Conservation (phyloP, 2,888 invertebrate genomes). For the Bembecia ichneumoniformis region DNA sequence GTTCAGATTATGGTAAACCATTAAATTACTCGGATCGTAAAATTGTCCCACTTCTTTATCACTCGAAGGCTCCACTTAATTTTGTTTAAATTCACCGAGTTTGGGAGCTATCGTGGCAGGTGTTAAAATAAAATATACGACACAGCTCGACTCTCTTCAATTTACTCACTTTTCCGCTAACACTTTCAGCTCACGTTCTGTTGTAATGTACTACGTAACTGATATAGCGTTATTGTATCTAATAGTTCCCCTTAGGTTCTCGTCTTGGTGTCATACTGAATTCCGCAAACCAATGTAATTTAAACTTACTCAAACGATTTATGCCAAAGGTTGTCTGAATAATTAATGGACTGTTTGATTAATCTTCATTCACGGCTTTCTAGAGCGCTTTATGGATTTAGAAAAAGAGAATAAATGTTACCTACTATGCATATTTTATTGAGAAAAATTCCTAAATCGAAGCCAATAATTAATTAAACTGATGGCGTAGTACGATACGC, state of each 20-base stretch:
- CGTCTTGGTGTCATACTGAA: background rate
- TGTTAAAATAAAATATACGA: slow-evolving; percentile 34
- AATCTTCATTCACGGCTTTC: background rate
- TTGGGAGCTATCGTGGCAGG: slow-evolving; percentile 26
- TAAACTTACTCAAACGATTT: background rate
- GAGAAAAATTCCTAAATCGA: no score
- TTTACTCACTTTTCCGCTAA: slow-evolving; percentile 30
- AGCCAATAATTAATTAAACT: no score
- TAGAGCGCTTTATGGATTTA: background rate
- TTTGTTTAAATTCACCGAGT: slow-evolving; percentile 31
- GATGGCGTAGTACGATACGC: no score
- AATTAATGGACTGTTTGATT: background rate
- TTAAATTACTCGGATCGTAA: slow-evolving; percentile 36
- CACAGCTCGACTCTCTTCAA: slow-evolving; percentile 35
- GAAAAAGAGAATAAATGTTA: no score
- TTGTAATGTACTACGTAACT: slow-evolving; percentile 36
- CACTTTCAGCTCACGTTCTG: slow-evolving; percentile 41
- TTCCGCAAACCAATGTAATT: background rate
- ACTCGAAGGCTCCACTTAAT: slow-evolving; percentile 37
- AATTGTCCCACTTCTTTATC: slow-evolving; percentile 29
- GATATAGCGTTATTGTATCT: slow-evolving; percentile 20
- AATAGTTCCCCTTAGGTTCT: background rate
- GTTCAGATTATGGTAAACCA: slow-evolving; percentile 14
- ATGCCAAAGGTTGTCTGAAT: background rate
- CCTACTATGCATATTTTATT: no score